Conservation (phyloP, 2,113 vertebrate genomes). For the Probosciger aterrimus region DNA sequence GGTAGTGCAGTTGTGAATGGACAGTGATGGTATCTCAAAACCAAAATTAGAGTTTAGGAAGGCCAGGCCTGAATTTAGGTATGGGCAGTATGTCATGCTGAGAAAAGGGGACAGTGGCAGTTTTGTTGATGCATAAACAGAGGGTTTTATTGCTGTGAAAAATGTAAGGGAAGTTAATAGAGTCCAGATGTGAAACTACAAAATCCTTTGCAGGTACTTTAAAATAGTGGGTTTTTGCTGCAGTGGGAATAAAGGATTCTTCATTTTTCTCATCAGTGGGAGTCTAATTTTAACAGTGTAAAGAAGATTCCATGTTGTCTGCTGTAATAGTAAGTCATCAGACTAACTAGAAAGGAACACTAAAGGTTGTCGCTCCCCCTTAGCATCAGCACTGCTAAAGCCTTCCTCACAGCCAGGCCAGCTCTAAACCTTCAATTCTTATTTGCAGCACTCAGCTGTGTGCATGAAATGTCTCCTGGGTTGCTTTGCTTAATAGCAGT, state of each 20-base stretch:
- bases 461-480: background rate
- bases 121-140: background rate
- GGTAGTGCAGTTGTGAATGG: background rate
- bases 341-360: background rate
- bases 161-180: background rate
- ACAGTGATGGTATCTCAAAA: background rate
- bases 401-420: background rate
- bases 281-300: background rate
- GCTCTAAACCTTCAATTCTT: background rate
- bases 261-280: background rate
- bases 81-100: background rate
- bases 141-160: background rate
- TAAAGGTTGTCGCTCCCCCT: constrained; percentile 2
- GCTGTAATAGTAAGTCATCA: background rate
- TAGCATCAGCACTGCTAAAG: background rate
- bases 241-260: background rate
- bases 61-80: background rate
- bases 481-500: background rate
- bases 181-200: background rate
- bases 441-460: background rate
- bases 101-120: background rate
- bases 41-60: accelerated
- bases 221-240: background rate
- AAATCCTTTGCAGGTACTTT: background rate
- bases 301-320: background rate